phyloP scores from a whole-genome alignment of 2,113 vertebrate species.

The Dipodomys stephensi region DNA sequence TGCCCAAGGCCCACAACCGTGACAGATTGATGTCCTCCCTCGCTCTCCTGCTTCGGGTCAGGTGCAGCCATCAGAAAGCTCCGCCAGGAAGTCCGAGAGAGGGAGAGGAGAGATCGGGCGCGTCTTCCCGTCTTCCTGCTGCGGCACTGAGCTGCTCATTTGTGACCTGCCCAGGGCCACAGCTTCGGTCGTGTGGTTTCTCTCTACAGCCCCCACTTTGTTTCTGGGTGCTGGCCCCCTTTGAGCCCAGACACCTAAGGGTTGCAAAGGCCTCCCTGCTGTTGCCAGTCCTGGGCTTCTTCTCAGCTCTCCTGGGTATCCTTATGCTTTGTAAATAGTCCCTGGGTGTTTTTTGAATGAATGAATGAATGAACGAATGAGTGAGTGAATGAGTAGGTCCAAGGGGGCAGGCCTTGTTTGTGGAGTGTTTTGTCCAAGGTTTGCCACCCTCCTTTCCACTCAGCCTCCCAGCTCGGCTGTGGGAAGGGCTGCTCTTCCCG shows the following conservation, averaged over 20 bases:
- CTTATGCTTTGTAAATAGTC: not conserved
- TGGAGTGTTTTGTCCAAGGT: not conserved
- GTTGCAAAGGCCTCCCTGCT: too few species aligned
- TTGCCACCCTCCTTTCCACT: not conserved
- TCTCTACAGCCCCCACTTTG: not conserved
- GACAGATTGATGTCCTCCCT: not conserved
- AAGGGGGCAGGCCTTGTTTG: not conserved
- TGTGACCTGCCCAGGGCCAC: not conserved
- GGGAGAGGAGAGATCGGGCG: not conserved
- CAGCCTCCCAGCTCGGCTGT: not conserved
- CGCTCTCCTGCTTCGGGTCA: not conserved
- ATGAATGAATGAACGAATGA: not conserved
- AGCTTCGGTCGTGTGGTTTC: not conserved
- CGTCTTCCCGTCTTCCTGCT: not conserved
- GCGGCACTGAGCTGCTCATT: rapidly evolving
- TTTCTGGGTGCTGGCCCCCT: rapidly evolving
- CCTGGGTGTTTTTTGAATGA: not conserved
- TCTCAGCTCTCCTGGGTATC: not conserved
- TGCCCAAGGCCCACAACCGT: not conserved
- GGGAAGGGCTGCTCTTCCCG: not conserved
- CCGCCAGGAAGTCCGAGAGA: not conserved
- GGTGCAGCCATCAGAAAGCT: not conserved
- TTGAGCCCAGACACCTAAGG: too few species aligned
- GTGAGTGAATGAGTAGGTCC: not conserved
- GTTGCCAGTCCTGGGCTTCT: too few species aligned